Conservation (phyloP, 2,797 vertebrate genomes). For the Diglossa cyanea region DNA sequence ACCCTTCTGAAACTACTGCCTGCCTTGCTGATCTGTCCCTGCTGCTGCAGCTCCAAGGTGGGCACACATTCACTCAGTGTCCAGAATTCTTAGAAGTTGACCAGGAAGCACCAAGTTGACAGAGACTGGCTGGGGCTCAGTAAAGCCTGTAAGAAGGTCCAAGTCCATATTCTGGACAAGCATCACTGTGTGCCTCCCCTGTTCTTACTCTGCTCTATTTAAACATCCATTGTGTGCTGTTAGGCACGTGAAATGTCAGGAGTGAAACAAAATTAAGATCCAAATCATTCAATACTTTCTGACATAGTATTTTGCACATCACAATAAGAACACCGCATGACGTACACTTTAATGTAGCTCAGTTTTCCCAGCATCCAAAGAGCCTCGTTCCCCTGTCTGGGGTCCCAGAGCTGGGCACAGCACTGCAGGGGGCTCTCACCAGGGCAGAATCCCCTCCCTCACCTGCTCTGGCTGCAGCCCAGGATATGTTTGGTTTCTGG, state of each 20-base stretch:
- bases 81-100: background rate
- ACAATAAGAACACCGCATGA: fast-evolving
- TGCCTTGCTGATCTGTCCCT: background rate
- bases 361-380: background rate
- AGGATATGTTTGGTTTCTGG: background rate
- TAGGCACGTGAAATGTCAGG: background rate
- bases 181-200: background rate
- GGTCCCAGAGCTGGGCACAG: background rate
- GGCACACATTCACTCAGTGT: fast-evolving
- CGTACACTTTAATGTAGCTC: fast-evolving
- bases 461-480: background rate
- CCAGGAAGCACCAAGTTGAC: background rate
- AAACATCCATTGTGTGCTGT: background rate
- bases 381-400: background rate
- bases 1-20: background rate
- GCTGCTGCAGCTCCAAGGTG: background rate
- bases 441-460: background rate
- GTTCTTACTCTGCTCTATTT: background rate
- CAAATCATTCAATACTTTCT: background rate
- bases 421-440: background rate
- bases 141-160: background rate
- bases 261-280: background rate
- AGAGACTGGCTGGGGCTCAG: fast-evolving
- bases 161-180: background rate
- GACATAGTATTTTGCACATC: background rate